Evolutionary conservation across 2,797 vertebrate species (phyloP).

Genomic region (Clarias platycephalus): DNA sequence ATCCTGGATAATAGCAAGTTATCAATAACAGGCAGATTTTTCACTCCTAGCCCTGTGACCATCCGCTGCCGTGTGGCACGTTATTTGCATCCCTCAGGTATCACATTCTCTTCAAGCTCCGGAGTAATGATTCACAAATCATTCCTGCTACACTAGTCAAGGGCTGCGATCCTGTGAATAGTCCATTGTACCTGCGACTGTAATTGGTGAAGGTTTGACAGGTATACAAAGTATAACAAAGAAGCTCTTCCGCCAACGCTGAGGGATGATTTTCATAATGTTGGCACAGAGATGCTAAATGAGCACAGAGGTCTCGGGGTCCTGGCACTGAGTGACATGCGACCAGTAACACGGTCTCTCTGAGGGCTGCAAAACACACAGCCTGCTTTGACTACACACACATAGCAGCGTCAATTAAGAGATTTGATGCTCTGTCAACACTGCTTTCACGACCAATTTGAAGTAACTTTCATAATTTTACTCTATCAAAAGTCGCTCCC

Average conservation of each 20-base stretch:
- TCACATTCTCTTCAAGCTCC: slow-evolving; percentile 89
- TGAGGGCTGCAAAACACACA: slow-evolving; percentile 76
- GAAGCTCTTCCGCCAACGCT: slow-evolving; percentile 92
- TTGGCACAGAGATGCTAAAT: slow-evolving; percentile 91
- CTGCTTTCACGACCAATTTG: slow-evolving; percentile 68
- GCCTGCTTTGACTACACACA: slow-evolving; percentile 69
- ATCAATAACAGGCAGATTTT: slow-evolving; percentile 76
- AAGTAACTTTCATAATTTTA: slow-evolving; percentile 66
- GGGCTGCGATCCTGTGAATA: slow-evolving; percentile 98
- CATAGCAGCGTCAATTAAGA: slow-evolving; percentile 77
- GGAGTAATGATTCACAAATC: slow-evolving; percentile 99
- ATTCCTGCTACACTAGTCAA: slow-evolving; percentile 94
- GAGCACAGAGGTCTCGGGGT: slow-evolving; percentile 93
- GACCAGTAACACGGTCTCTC: slow-evolving; percentile 89
- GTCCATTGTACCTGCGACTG: slow-evolving; percentile 98
- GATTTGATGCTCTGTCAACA: slow-evolving; percentile 69
- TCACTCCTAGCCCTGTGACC: slow-evolving; percentile 86
- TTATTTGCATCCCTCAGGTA: slow-evolving; percentile 99
- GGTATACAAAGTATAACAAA: slow-evolving; percentile 99
- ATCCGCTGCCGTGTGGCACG: slow-evolving; percentile 86
- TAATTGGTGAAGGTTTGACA: slow-evolving; percentile 99
- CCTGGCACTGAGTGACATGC: slow-evolving; percentile 95
- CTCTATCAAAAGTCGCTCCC: slow-evolving; percentile 67
- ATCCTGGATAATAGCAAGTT: slow-evolving; percentile 77
- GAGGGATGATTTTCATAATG: slow-evolving; percentile 99